Conservation (phyloP, 2,797 vertebrate species). For the Labeo calbasu region DNA sequence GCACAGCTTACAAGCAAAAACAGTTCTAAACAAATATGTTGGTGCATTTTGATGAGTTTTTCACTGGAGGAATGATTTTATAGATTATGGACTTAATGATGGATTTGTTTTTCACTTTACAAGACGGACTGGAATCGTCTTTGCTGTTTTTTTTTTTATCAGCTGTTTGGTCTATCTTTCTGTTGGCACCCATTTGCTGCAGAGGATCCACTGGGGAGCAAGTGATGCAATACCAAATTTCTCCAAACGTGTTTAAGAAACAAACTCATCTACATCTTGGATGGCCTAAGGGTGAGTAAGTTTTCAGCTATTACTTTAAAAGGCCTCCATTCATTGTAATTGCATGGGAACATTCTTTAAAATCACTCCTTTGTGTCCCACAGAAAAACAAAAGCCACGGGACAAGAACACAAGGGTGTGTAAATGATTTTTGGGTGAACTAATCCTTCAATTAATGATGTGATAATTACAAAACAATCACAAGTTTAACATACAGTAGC, state of each 20-base stretch:
- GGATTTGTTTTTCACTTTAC: background rate
- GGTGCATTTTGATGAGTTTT: background rate
- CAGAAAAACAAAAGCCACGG: conserved; percentile 56
- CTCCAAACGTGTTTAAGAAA: background rate
- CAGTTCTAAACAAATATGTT: background rate
- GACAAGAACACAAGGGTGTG: conserved; percentile 10
- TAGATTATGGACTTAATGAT: background rate
- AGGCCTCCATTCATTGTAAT: background rate
- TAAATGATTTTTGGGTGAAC: background rate
- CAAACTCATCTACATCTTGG: background rate
- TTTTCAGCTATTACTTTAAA: background rate
- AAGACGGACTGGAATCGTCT: background rate
- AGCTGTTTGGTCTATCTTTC: background rate
- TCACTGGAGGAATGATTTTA: background rate
- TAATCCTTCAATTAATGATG: conserved; percentile 1
- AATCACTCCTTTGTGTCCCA: conserved; percentile 8
- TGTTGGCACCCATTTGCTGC: background rate
- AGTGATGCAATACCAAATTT: background rate
- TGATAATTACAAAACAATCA: conserved; percentile 63
- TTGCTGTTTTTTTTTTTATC: background rate
- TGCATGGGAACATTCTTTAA: background rate
- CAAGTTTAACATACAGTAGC: conserved; percentile 65
- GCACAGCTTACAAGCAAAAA: background rate
- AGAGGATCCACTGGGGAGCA: background rate
- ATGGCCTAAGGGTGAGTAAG: background rate